phyloP scores from a whole-genome alignment of 1,140 invertebrate species.

The Choristoneura fumiferana region DNA sequence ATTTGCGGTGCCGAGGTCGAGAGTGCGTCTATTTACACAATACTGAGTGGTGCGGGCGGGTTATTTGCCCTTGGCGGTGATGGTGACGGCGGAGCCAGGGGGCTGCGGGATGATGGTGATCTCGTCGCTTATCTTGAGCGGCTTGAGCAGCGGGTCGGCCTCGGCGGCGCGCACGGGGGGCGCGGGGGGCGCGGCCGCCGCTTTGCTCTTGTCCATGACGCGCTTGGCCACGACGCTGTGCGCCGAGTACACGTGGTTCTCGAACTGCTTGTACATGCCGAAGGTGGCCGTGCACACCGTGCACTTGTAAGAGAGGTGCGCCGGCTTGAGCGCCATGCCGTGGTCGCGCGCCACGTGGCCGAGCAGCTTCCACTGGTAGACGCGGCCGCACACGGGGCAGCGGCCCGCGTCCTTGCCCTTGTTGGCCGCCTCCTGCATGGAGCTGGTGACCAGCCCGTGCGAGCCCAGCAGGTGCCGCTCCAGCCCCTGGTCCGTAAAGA shows the following conservation, averaged over 20 bases:
- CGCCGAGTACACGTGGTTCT: slow-evolving; percentile 95
- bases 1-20: slow-evolving; percentile 21
- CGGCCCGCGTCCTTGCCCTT: slow-evolving; percentile 96
- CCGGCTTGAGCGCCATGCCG: slow-evolving; percentile 94
- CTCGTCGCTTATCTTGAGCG: slow-evolving; percentile 94
- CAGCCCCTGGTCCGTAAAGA: slow-evolving; percentile 88
- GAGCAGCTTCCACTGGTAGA: slow-evolving; percentile 95
- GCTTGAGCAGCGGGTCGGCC: slow-evolving; percentile 87
- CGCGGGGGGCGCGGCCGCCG: slow-evolving; percentile 26
- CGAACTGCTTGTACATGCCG: slow-evolving; percentile 97
- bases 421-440: slow-evolving; percentile 97
- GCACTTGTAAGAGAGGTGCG: slow-evolving; percentile 96
- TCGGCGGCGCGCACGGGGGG: slow-evolving; percentile 73
- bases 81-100: slow-evolving; percentile 73
- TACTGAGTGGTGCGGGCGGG: slow-evolving; percentile 35
- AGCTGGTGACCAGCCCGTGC: slow-evolving; percentile 96
- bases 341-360: slow-evolving; percentile 96
- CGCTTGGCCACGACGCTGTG: slow-evolving; percentile 93
- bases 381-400: slow-evolving; percentile 95
- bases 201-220: slow-evolving; percentile 89
- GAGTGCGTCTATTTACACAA: slow-evolving; percentile 72
- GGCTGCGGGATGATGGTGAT: slow-evolving; percentile 95
- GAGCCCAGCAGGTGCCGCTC: slow-evolving; percentile 96
- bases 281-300: slow-evolving; percentile 97
- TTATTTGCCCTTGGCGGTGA: slow-evolving; percentile 68